Evolutionary conservation across 2,113 vertebrate genomes (phyloP).

Genomic region (Onychostruthus taczanowskii): DNA sequence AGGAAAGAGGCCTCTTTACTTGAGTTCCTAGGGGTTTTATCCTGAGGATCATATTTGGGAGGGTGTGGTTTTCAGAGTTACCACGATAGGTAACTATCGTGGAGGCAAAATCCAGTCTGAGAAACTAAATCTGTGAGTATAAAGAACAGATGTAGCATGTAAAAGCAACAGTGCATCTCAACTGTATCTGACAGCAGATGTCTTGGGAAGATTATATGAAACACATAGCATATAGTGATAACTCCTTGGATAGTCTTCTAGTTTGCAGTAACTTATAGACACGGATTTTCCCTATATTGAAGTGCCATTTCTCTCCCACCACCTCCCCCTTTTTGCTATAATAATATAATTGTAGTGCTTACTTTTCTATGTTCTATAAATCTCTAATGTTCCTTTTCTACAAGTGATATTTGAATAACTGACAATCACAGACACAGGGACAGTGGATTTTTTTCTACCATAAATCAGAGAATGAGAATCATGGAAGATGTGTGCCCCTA

Average conservation of each 20-base stretch:
- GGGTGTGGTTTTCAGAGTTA: neutral
- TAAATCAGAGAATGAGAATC: neutral
- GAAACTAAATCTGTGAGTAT: neutral
- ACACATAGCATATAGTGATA: neutral
- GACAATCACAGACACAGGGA: neutral
- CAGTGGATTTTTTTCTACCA: neutral
- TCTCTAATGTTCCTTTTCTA: neutral
- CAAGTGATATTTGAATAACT: neutral
- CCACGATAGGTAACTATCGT: neutral
- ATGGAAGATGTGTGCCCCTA: neutral
- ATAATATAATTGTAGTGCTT: neutral
- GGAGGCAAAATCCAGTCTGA: neutral
- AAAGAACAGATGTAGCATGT: neutral
- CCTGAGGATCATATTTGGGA: neutral
- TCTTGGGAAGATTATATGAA: neutral
- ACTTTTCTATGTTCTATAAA: neutral
- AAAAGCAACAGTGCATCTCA: neutral
- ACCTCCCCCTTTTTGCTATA: neutral
- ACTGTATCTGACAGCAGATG: neutral
- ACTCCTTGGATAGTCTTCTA: neutral
- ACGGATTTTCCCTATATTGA: neutral
- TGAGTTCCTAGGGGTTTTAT: neutral
- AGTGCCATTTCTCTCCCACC: neutral
- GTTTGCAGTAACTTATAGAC: neutral
- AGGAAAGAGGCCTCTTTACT: slow-evolving; percentile 13